Evolutionary conservation across 2,797 vertebrate genomes (phyloP), one percentile per base, ranked within the genome.

Genomic region (Novumbra hubbsi): DNA sequence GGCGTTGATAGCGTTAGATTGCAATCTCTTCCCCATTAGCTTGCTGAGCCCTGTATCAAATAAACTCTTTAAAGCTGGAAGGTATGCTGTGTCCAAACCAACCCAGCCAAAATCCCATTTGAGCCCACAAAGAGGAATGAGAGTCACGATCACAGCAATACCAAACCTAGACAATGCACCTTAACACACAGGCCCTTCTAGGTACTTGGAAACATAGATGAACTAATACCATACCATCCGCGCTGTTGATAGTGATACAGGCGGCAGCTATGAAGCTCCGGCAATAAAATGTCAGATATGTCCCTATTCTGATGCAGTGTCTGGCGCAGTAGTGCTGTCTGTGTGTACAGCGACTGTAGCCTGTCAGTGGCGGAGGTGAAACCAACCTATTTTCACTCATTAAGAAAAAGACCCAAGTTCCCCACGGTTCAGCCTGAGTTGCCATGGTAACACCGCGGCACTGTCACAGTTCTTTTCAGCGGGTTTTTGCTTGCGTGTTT

Each of bases 351-450:
- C 3, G n/a, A 21, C 52, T 4, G 55, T 41, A 27, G 41, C 48
- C 11, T 73, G 75, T 62, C 62, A 60, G 78, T 66, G 75, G 32
- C 34, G 73, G 74, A 49, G 81, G 81, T 79, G 76, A 86, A 88
- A 90, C 38, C 87, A 88, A 92, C 91, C 89, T 76, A 75, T 86
- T 85, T 88, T 88, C 87, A 81, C 82, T 92, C 89, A 90, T 93
- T 91, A 91, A 83, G 83, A 60, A 79, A 84, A 83, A 62, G 14
- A 28, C 67, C 85, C 32, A 41, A 86, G 90, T 90, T 89, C 88
- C 87, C 69, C 66, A 76, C 32, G 30, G 83, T 80, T 73, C 79
- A 17, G 80, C 19, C 19, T 0, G 1, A 72, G 92, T 93, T 83
- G 91, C 82, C 90, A 91, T 92, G 89, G 92, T 77, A 90, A 93